phyloP scores from a whole-genome alignment of 2,113 vertebrate genomes.

The Muscicapa adusta region DNA sequence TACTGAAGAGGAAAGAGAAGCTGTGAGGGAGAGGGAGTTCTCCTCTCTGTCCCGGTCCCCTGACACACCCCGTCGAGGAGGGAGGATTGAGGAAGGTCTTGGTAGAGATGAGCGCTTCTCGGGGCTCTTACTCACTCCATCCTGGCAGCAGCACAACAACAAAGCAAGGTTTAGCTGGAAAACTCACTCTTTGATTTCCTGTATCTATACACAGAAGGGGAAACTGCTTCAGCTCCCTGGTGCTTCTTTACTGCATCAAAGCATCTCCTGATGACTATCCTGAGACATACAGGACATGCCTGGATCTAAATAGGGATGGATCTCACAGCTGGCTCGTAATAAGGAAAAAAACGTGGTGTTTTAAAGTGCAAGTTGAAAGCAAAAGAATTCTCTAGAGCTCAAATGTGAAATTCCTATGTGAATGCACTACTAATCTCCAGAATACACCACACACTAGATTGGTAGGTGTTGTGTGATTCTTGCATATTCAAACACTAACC shows the following conservation, averaged over 20 bases:
- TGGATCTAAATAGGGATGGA: neutral
- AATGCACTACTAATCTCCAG: neutral
- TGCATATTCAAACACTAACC: neutral
- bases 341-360: neutral
- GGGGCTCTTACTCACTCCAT: conserved; percentile 87
- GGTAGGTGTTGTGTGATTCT: neutral
- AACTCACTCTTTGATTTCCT: neutral
- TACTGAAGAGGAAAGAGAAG: conserved; percentile 88
- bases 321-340: neutral
- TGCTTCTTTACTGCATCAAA: neutral
- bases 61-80: conserved; percentile 79
- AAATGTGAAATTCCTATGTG: neutral
- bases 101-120: conserved; percentile 90
- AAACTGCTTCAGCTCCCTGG: neutral
- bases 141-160: conserved; percentile 71
- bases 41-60: conserved; percentile 88
- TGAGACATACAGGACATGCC: neutral
- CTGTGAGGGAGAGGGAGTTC: conserved; percentile 90
- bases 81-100: conserved; percentile 86
- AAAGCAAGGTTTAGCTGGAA: neutral
- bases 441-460: neutral
- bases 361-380: neutral
- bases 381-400: neutral
- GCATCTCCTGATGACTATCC: neutral
- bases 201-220: neutral